Evolutionary conservation across 2,797 vertebrate species (phyloP), one percentile per base, ranked within the genome.

Genomic region (Pipistrellus pipistrellus): DNA sequence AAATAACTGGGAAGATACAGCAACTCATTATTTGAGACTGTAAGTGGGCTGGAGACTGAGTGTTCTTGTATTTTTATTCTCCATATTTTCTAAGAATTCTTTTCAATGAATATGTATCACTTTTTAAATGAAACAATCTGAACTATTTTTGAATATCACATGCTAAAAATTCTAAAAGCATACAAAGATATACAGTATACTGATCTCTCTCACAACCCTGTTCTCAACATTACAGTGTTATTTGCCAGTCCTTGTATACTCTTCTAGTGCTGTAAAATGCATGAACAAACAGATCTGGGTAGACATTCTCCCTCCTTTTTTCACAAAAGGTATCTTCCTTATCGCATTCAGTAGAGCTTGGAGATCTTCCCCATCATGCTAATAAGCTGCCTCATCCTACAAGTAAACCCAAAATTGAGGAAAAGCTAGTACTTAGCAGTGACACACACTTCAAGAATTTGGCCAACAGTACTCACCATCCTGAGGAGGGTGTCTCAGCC

Each of bases 51-150:
- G 11, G 21, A 82, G 86, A 89, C 4, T 13, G 62, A 59, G 8
- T 23, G 35, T 6, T 35, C 30, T 41, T 41, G 1, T 46, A 18
- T n/a, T 85, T 64, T 73, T 3, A 38, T 17, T 72, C 53, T 90
- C 25, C 12, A 5, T 38, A 64, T 80, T 93, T 75, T 77, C 82
- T 51, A 92, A 88, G 8, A 53, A 75, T 69, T 80, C 23, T 84
- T 87, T 66, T 35, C 27, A 73, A 83, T 38, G 17, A 66, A 35
- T 59, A 75, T 15, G 7, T 27, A 81, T 51, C 32, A 46, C 38
- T 82, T 86, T 77, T 48, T 64, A n/a, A 96, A 87, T 75, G 72
- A 25, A 83, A 87, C 35, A 44, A 44, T 21, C 64, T 57, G 38
- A 85, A 87, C 69, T 32, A 66, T 25, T 32, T 75, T 66, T 23